Evolutionary conservation across 2,888 invertebrate species (phyloP).

Genomic region (Lasioglossum oenotherae): DNA sequence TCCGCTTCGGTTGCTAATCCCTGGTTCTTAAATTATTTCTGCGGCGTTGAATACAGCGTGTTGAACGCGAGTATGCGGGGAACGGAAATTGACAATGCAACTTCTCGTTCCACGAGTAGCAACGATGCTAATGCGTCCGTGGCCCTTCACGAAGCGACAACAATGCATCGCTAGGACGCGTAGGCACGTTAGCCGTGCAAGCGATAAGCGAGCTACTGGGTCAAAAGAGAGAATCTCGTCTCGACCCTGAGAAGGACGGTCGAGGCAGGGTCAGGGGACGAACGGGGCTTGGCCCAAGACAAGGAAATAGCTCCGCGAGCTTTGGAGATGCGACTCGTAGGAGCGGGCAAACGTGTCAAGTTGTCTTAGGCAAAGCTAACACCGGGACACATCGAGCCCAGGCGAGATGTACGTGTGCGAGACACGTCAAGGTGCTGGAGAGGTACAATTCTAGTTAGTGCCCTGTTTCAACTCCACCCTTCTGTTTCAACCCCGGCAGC

Average conservation of each 20-base stretch:
- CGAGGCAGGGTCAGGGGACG: constrained; percentile 33
- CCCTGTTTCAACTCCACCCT: constrained; percentile 61
- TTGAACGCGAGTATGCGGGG: neutral
- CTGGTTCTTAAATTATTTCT: neutral
- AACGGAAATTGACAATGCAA: constrained; percentile 10
- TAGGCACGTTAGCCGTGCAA: constrained; percentile 24
- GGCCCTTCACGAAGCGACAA: constrained; percentile 51
- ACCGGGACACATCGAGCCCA: constrained; percentile 48
- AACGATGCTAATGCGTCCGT: constrained; percentile 37
- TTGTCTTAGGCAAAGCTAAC: constrained; percentile 78
- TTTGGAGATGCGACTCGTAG: constrained; percentile 58
- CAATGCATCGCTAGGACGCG: constrained; percentile 48
- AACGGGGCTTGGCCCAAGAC: constrained; percentile 21
- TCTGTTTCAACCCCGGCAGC: constrained; percentile 11
- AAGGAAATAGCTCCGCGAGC: constrained; percentile 65
- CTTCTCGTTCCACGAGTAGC: constrained; percentile 47
- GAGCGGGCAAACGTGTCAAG: constrained; percentile 78
- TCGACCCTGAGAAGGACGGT: constrained; percentile 31
- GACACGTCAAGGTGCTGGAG: constrained; percentile 67
- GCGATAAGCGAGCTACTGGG: constrained; percentile 48
- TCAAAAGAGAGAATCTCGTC: constrained; percentile 46
- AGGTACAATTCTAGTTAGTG: constrained; percentile 76
- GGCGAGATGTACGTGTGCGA: constrained; percentile 35
- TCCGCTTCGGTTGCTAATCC: neutral
- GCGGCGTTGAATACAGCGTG: neutral